Base-by-base conservation (phyloP, 2,113 vertebrate species). In the Myotis lucifugus region DNA sequence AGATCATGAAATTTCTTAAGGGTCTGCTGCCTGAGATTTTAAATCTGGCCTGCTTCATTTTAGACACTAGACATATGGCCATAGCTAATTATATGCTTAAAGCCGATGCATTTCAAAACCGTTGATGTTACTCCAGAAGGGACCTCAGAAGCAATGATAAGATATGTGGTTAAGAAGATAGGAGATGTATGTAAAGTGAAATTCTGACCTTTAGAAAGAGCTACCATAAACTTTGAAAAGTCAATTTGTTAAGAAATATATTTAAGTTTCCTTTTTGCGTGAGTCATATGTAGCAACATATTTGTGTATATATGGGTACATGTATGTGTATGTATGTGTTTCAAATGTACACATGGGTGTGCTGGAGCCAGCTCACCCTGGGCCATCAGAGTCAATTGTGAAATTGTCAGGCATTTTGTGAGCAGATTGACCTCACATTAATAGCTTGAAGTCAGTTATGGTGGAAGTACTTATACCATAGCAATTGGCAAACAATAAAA, bases 71-170 rank as follows among this genome's bases (percentile, higher is more conserved):
- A 77, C 91, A 86, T 92, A 87, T 95, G 82, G 78, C 59, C 21
- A 50, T 90, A 46, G n/a, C 74, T 94, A 95, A 91, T 93, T 94
- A 76, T 64, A 48, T 86, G 15, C 59, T 92, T 84, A 94, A 94
- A 93, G 74, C 42, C 86, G 40, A 56, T 21, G 17, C 37, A 29
- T 94, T 96, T 96, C 34, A 93, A 76, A 96, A 89, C 78, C 34
- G 5, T 81, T 79, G n/a, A 54, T 88, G 74, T 93, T 81, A 73
- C 54, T 95, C 67, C 85, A 11, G 56, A 90, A 92, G 81, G 64
- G 11, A 81, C 14, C 46, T 81, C n/a, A 61, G 83, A 79, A 70
- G 29, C 27, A 29, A 40, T 64, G 70, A 29, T 78, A 90, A 52
- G 73, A n/a, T 72, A 92, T 21, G 19, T 91, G 52, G 2, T 87